These are phyloP conservation scores for Euzophera pinguis DNA, from an alignment of 2,888 invertebrate genomes.

Conservation along the genomic window DNA sequence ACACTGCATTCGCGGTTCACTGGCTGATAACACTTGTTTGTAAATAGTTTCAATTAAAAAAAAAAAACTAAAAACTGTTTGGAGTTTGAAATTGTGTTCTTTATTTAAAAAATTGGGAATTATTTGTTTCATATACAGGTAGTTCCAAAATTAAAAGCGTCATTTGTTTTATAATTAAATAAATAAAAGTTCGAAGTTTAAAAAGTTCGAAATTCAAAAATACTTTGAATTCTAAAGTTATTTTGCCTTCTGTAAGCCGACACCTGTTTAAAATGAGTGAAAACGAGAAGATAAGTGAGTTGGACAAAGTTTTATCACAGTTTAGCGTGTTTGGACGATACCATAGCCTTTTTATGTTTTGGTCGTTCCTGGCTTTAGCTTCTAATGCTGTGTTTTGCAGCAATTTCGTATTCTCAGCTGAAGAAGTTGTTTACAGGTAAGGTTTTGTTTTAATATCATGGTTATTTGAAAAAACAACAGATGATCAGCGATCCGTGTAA, in stretches of 20 bases:
- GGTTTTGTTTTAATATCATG: not conserved
- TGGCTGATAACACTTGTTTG: constrained; percentile 2
- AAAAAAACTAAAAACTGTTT: not conserved
- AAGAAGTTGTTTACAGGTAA: constrained; percentile 38
- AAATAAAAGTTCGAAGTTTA: not conserved
- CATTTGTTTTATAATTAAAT: too few species aligned
- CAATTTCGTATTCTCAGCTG: constrained; percentile 40
- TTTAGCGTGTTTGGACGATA: constrained; percentile 36
- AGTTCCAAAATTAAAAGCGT: too few species aligned
- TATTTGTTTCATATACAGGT: too few species aligned
- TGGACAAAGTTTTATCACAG: constrained; percentile 39
- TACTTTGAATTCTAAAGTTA: not conserved
- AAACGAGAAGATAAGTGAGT: constrained; percentile 22
- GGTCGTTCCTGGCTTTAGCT: constrained; percentile 31
- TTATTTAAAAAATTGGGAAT: not conserved
- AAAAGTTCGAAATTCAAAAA: not conserved
- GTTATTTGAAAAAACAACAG: too few species aligned
- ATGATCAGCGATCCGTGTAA: too few species aligned
- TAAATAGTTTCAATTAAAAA: constrained; percentile 14
- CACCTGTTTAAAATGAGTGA: constrained; percentile 10
- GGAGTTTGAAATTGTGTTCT: not conserved
- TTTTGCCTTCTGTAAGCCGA: not conserved
- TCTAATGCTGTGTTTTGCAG: constrained; percentile 32
- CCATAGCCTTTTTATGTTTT: constrained; percentile 27
- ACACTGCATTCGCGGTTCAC: constrained; percentile 8